phyloP scores from a whole-genome alignment of 2,888 invertebrate species.

The Leucophenga montana region DNA sequence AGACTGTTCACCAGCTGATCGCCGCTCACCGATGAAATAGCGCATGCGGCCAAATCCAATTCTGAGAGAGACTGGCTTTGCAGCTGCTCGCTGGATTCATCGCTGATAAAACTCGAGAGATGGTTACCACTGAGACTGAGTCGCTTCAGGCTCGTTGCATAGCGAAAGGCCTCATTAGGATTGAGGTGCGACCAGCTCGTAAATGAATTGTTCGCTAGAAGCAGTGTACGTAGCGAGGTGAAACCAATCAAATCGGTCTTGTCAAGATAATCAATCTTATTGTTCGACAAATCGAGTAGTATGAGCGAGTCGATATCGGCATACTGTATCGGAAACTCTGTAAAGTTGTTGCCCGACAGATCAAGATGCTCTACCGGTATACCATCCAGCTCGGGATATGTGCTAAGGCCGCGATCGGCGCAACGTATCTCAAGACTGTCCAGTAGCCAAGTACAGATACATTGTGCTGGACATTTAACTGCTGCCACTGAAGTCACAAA shows the following conservation, averaged over 20 bases:
- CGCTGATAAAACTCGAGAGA: constrained; percentile 75
- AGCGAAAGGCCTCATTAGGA: constrained; percentile 75
- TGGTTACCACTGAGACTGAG: constrained; percentile 80
- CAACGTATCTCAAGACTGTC: constrained; percentile 70
- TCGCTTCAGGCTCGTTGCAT: constrained; percentile 75
- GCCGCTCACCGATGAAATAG: constrained; percentile 76
- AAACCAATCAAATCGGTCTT: constrained; percentile 74
- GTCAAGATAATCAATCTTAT: constrained; percentile 75
- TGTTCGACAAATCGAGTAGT: constrained; percentile 75
- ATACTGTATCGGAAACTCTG: constrained; percentile 75
- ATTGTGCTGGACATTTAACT: constrained; percentile 62
- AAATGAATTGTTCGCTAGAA: constrained; percentile 79
- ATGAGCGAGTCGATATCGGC: constrained; percentile 74
- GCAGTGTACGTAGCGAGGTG: constrained; percentile 76
- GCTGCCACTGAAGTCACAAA: constrained; percentile 16
- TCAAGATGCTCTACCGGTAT: constrained; percentile 77
- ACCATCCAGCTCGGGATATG: constrained; percentile 60
- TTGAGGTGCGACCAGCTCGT: constrained; percentile 76
- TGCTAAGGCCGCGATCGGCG: constrained; percentile 54
- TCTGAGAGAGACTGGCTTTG: constrained; percentile 76
- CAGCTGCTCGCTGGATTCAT: constrained; percentile 75
- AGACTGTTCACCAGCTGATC: constrained; percentile 72
- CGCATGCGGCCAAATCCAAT: constrained; percentile 78
- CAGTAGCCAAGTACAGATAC: constrained; percentile 67
- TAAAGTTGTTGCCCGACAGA: constrained; percentile 78